Base-by-base conservation (phyloP, 2,888 invertebrate species). In the Exephanes ischioxanthus region DNA sequence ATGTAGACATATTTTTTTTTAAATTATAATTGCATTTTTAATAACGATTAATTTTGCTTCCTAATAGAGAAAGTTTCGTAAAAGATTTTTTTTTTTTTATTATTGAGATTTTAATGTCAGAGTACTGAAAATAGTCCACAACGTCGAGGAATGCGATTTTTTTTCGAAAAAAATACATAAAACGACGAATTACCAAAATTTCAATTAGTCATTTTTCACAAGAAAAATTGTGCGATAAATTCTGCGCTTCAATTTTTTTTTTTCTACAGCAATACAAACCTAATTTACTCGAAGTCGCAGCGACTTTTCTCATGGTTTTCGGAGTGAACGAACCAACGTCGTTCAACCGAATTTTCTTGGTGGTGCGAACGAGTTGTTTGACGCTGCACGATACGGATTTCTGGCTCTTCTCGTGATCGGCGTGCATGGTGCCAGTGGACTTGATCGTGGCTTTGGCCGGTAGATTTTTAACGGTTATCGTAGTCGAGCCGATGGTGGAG, bases 371-470 rank as follows among this genome's bases (percentile, higher is more conserved):
- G 77, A 91, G 86, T 78, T 92, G 91, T 58, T 89, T 90, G 2
- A 91, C 87, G 45, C 89, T 90, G 37, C 82, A 89, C 0, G 91
- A 88, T 1, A 89, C 85, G 5, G 83, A 79, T 80, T 92, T 93
- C 73, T 90, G 91, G 61, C 83, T 92, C 41, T 87, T 90, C 86
- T 94, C 94, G 51, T 93, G 92, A 90, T 94, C 94, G 19, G 94
- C 94, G 19, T 91, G 89, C 94, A 94, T 94, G 1, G 94, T 94
- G 0, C 94, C 94, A 0, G 85, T 73, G 4, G 88, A 84, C 87
- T 90, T 92, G 0, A 87, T 71, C 0, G 86, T 30, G 11, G 86
- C 22, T 80, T 86, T 87, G n/a, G 86, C 88, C 19, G 91, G 78
- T 5, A 41, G 7, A 22, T 67, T 67, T 16, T 85, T 87, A 2